Evolutionary conservation across 1,140 invertebrate species (phyloP), one percentile per base, ranked within the genome.

Genomic region (Pseudomyrmex pallidus): DNA sequence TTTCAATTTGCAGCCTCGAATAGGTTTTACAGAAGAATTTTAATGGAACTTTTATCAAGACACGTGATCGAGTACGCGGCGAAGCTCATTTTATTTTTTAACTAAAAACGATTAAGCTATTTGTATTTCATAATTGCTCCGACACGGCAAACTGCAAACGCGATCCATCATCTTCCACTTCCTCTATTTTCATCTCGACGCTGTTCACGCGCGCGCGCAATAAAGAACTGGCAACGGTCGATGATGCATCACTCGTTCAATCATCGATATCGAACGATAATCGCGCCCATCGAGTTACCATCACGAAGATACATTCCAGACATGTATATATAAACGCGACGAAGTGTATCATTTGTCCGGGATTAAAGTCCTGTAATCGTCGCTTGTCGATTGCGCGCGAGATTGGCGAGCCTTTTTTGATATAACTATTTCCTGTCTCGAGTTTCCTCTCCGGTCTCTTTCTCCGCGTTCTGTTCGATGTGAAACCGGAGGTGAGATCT

Each of bases 361-460:
- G 64, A 57, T 48, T 35, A 25, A 59, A 15, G 25, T 78, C 54
- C 25, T 17, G 64, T 25, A 59, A 78, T 70, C 76, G 54, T 48
- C 52, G 44, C 20, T 59, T 59, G 76, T 78, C 76, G 64, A 76
- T 44, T 74, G 72, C 57, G 57, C 59, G 59, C 46, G 2, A 22
- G 35, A 35, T 35, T 35, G 66, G 64, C 44, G 35, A 52, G 68
- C 48, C 63, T 59, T 78, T 52, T 12, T 13, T 10, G 9, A 70
- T 59, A 78, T 70, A 70, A 78, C 76, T 17, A 78, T 70, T 78
- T 78, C 76, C 76, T 59, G 64, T 67, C 64, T 78, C 35, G 63
- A 22, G 63, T 78, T 78, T 78, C 52, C 59, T 62, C 57, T 9
- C 35, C 35, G 35, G 5, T 2, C 20, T 15, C 74, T 59, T 70